Evolutionary conservation across 2,888 invertebrate genomes (phyloP).

Genomic region (Steinernema scapterisci): DNA sequence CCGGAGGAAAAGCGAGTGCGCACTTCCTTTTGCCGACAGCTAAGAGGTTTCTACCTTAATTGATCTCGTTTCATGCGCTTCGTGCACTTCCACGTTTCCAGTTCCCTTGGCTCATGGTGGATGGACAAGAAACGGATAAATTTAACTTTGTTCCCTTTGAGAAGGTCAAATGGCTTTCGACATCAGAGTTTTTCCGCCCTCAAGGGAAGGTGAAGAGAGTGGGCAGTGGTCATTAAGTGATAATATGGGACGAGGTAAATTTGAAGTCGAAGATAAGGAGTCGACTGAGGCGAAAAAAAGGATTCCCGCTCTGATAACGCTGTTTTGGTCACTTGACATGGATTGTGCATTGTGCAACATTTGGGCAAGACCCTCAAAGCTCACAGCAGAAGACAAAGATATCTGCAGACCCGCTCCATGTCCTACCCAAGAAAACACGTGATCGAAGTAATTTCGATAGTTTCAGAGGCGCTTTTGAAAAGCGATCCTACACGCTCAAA

Average conservation of each 20-base stretch:
- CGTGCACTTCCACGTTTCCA: constrained; percentile 1
- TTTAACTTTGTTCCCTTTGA: neutral
- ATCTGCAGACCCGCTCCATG: too few species aligned
- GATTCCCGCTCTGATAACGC: constrained; percentile 15
- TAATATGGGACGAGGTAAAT: constrained; percentile 7
- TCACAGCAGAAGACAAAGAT: too few species aligned
- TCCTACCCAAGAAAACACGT: too few species aligned
- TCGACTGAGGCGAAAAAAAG: neutral
- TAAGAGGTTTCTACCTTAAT: constrained; percentile 8
- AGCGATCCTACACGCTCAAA: neutral
- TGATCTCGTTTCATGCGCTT: constrained; percentile 27
- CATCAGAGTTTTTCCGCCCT: neutral
- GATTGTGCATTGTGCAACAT: constrained; percentile 29
- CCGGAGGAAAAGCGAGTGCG: neutral
- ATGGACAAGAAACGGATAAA: neutral
- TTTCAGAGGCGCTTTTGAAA: neutral
- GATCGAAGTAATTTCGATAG: too few species aligned
- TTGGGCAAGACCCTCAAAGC: neutral
- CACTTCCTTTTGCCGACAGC: neutral
- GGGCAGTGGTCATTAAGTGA: constrained; percentile 21
- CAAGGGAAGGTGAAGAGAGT: neutral
- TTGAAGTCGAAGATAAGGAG: constrained; percentile 17
- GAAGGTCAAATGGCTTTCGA: neutral
- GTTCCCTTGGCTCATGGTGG: neutral
- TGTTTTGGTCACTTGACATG: constrained; percentile 26